A percentile compares a stretch with the other conserved stretches of the same genome.
Conservation (phyloP, 2,797 vertebrate species). For the Xyrichtys novacula region DNA sequence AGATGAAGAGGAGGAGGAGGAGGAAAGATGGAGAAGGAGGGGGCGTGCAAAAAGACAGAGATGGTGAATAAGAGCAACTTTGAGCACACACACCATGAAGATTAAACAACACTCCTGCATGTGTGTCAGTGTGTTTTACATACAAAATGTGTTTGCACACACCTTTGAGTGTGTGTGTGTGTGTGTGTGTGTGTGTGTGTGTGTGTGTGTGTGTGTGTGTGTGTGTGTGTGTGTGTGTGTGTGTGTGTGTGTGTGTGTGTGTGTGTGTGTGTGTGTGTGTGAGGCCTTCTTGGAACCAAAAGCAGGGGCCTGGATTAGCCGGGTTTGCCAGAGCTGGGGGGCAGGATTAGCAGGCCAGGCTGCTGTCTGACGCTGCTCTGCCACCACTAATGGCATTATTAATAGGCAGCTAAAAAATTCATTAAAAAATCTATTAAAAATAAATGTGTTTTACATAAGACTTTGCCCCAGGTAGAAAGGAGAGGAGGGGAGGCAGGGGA, state of each 20-base stretch:
- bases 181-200: no score
- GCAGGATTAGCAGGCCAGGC: slow-evolving; percentile 96
- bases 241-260: slow-evolving; percentile 45
- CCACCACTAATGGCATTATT: slow-evolving; percentile 99
- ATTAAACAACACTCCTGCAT: slow-evolving; percentile 57
- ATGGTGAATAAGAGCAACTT: slow-evolving; percentile 49
- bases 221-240: no score
- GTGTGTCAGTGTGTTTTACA: slow-evolving; percentile 54
- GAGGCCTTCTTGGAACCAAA: slow-evolving; percentile 89
- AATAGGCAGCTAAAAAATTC: slow-evolving; percentile 99
- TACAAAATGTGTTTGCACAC: slow-evolving; percentile 61
- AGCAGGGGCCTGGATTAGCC: slow-evolving; percentile 97
- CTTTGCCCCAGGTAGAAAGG: slow-evolving; percentile 96
- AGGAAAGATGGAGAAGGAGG: no score
- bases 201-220: slow-evolving; percentile 40
- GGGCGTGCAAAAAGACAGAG: slow-evolving; percentile 31
- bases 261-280: slow-evolving; percentile 42
- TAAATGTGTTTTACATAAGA: slow-evolving; percentile 99
- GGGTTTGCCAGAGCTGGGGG: slow-evolving; percentile 95
- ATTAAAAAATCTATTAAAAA: slow-evolving; percentile 99
- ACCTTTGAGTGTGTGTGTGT: slow-evolving; percentile 31
- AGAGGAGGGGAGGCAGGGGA: slow-evolving; percentile 71
- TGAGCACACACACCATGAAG: slow-evolving; percentile 58
- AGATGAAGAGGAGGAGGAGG: slow-evolving; percentile 21
- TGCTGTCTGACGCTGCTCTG: slow-evolving; percentile 95